Evolutionary conservation across 2,113 vertebrate species (phyloP), one percentile per base, ranked within the genome.

Genomic region (Crotalus horridus): DNA sequence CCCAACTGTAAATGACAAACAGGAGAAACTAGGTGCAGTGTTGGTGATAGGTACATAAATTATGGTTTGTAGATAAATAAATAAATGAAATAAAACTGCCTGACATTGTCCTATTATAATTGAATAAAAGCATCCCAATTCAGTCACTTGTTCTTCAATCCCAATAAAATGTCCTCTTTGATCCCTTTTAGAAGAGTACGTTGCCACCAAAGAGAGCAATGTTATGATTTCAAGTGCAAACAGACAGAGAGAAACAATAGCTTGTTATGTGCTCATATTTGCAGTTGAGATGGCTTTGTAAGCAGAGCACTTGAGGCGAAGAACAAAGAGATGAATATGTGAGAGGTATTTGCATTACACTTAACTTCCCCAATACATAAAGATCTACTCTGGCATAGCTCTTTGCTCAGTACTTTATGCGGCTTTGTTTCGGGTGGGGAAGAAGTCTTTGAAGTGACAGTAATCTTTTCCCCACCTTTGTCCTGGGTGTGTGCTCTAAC

Each of bases 211-310:
- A 94, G 88, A 94, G 90, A 85, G 94, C 93, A 96, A 96, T 93
- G 81, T 61, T 86, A 96, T 96, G 96, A 95, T 94, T 96, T 94
- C 96, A 94, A 95, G 93, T 94, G 92, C 91, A 96, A 96, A 96
- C 93, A 94, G 95, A 96, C 94, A 93, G 93, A 90, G 69, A 96
- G 93, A 96, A 97, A 94, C 95, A 97, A 96, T 96, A 96, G 94
- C 95, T 95, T 96, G 95, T 95, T 64, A 51, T 94, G 94, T 96
- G 43, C 87, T 96, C 55, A 92, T 95, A 96, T 96, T 93, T 96
- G 89, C 93, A 29, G 88, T 93, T 29, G 95, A 93, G 95, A 97
- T 95, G 59, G 95, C 94, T 95, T 95, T 96, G 95, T 94, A 95
- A 92, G 93, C 92, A 96, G 95, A 96, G 89, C 92, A 96, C 93